phyloP scores from a whole-genome alignment of 2,113 vertebrate species.

The Sceloporus tristichus region DNA sequence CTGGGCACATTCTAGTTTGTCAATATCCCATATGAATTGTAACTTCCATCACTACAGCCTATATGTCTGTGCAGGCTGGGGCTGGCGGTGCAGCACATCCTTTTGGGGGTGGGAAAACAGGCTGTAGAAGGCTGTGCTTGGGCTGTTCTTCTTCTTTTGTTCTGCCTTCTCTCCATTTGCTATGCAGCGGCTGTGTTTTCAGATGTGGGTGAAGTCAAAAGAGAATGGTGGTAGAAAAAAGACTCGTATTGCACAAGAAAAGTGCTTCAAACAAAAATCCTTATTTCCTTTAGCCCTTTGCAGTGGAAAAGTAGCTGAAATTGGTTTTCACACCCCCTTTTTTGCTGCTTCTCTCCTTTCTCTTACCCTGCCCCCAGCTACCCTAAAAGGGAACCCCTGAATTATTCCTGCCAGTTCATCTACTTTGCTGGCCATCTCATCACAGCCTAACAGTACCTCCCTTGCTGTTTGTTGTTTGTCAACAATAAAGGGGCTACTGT shows the following conservation, averaged over 20 bases:
- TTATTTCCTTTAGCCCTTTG: not conserved
- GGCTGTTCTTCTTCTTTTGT: not conserved
- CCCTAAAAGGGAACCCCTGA: not conserved
- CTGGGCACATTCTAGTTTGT: too few species aligned
- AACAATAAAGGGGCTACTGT: slow-evolving; percentile 3
- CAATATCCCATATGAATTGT: too few species aligned
- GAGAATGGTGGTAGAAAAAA: not conserved
- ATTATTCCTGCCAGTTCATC: not conserved
- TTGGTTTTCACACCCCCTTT: not conserved
- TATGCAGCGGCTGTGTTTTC: not conserved
- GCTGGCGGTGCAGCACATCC: too few species aligned
- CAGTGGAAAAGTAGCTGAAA: not conserved
- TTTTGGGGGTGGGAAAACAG: too few species aligned
- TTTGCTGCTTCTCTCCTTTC: not conserved
- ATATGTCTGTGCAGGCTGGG: too few species aligned
- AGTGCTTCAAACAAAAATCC: not conserved
- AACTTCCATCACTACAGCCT: too few species aligned
- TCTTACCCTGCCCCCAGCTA: not conserved
- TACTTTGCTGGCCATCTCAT: not conserved
- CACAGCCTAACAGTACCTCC: not conserved
- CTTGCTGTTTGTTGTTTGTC: slow-evolving; percentile 3
- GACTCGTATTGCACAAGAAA: not conserved
- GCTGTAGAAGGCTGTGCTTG: not conserved
- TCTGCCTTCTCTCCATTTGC: not conserved
- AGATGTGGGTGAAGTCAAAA: not conserved